These are phyloP conservation scores for Pycnomerus fuliginosus DNA, from an alignment of 2,888 invertebrate genomes.

Conservation along the genomic window DNA sequence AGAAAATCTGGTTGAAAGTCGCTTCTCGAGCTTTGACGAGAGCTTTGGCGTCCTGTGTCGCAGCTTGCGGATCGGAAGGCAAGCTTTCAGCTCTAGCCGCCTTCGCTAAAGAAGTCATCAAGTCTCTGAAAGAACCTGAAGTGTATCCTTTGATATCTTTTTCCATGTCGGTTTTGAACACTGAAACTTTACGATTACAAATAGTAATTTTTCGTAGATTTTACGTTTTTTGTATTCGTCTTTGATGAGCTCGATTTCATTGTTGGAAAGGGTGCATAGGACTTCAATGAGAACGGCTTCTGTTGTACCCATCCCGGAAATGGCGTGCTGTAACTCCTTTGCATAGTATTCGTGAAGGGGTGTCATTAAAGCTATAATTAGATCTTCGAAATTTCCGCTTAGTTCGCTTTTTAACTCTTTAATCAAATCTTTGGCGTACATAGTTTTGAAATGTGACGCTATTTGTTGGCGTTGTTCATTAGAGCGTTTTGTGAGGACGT, in stretches of 20 bases:
- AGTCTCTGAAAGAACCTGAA: conserved; percentile 29
- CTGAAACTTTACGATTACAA: conserved; percentile 2
- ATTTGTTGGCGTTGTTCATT: conserved; percentile 83
- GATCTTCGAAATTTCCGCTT: conserved; percentile 80
- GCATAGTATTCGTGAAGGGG: conserved; percentile 81
- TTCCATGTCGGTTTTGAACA: conserved; percentile 26
- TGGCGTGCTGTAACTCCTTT: conserved; percentile 76
- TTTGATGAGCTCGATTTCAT: conserved; percentile 73
- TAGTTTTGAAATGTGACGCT: conserved; percentile 75
- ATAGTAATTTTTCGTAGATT: too few relatives aligned
- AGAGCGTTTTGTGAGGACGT: conserved; percentile 73
- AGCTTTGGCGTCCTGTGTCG: conserved; percentile 29
- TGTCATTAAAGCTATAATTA: conserved; percentile 78
- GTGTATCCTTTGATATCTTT: conserved; percentile 31
- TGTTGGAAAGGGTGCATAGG: conserved; percentile 79
- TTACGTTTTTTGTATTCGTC: conserved; percentile 17
- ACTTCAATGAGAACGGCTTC: conserved; percentile 80
- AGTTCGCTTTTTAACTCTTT: conserved; percentile 82
- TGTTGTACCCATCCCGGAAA: conserved; percentile 78
- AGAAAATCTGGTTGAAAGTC: conserved; percentile 78
- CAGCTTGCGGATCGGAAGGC: conserved; percentile 9
- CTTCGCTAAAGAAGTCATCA: conserved; percentile 32
- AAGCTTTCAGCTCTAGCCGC: conserved; percentile 28
- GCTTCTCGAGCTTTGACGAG: conserved; percentile 54
- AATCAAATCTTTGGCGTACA: conserved; percentile 68